Evolutionary conservation across 2,113 vertebrate genomes (phyloP).

Genomic region (Trogon surrucura): DNA sequence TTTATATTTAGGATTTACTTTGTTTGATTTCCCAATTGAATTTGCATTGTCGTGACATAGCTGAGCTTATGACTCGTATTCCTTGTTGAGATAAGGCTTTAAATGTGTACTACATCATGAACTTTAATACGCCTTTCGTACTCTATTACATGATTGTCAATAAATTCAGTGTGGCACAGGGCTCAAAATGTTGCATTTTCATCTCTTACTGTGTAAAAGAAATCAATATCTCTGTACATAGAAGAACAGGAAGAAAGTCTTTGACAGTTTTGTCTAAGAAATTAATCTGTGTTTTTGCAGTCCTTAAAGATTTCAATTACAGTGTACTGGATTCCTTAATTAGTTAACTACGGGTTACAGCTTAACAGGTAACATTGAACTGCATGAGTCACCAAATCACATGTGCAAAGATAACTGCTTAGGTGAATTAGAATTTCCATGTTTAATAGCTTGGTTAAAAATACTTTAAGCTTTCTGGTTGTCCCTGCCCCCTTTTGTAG

Average conservation of each 20-base stretch:
- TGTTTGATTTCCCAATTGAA: not conserved
- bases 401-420: not conserved
- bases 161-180: not conserved
- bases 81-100: not conserved
- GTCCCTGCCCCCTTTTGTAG: rapidly evolving
- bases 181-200: not conserved
- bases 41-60: not conserved
- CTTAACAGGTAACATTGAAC: constrained; percentile 27
- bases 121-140: not conserved
- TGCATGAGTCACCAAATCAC: constrained; percentile 19
- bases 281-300: not conserved
- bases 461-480: not conserved
- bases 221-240: not conserved
- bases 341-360: not conserved
- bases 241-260: not conserved
- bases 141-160: not conserved
- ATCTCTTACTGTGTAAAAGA: not conserved
- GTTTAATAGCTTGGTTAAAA: constrained; percentile 16
- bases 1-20: not conserved
- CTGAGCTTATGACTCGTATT: not conserved
- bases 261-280: not conserved
- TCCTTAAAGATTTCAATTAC: not conserved
- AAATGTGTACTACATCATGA: not conserved
- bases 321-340: not conserved
- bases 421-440: not conserved